Evolutionary conservation across 2,888 invertebrate species (phyloP).

Genomic region (Lypha dubia): DNA sequence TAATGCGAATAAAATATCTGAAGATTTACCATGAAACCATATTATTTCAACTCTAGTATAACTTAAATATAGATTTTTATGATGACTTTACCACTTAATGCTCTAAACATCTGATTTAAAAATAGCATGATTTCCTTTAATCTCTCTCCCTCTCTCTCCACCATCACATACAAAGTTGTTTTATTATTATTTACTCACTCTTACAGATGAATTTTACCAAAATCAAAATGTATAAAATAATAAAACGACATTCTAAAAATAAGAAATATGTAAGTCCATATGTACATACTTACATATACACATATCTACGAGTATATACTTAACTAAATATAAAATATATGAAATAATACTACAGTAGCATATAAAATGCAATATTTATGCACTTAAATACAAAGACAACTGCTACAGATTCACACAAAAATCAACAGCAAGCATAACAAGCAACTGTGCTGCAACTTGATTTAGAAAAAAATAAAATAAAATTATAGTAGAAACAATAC

Average conservation of each 20-base stretch:
- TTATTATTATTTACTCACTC: constrained; percentile 24
- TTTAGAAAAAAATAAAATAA: not conserved
- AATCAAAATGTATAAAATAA: not conserved
- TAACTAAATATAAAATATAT: constrained; percentile 20
- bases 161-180: constrained; percentile 47
- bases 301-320: not conserved
- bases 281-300: not conserved
- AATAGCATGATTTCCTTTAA: constrained; percentile 2
- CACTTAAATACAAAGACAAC: not conserved
- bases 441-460: not conserved
- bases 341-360: constrained; percentile 29
- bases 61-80: not conserved
- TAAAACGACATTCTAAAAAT: constrained; percentile 2
- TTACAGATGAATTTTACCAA: constrained; percentile 5
- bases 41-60: not conserved
- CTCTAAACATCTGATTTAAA: not conserved
- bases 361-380: constrained; percentile 54
- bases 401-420: not conserved
- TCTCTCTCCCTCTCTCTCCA: not conserved
- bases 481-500: not conserved
- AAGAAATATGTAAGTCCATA: not conserved
- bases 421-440: not conserved
- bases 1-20: too few species aligned
- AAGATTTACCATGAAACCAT: not conserved
- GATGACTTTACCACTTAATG: constrained; percentile 1